Conservation (phyloP, 2,113 vertebrate genomes). For the Corythaeola cristata region DNA sequence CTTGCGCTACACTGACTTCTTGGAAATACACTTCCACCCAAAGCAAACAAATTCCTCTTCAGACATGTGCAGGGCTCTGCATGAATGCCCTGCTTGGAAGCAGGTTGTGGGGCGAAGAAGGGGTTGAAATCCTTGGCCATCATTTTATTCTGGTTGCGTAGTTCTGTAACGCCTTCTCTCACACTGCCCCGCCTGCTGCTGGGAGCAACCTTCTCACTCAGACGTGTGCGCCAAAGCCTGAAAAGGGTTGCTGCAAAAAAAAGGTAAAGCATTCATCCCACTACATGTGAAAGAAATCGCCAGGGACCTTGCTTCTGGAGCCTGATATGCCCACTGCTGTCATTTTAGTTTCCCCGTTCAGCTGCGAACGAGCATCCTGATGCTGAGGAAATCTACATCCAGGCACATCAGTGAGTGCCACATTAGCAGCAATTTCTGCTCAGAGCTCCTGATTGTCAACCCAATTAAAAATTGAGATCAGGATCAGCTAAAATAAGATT, state of each 20-base stretch:
- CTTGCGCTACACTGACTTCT: background rate
- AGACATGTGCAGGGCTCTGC: background rate
- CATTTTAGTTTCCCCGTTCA: background rate
- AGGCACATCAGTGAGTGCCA: background rate
- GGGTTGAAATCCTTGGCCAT: rapidly evolving
- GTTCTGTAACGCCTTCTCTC: background rate
- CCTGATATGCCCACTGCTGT: background rate
- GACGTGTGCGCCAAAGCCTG: background rate
- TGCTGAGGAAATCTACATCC: background rate
- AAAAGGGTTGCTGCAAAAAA: background rate
- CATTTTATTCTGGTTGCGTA: background rate
- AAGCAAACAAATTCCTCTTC: background rate
- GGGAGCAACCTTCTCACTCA: background rate
- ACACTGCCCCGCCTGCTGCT: rapidly evolving
- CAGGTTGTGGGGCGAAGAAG: background rate
- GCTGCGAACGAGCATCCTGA: background rate
- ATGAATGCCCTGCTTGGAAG: background rate
- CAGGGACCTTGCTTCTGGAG: background rate
- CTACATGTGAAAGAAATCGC: background rate
- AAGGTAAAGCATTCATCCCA: background rate
- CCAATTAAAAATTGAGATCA: background rate
- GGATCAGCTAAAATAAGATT: background rate
- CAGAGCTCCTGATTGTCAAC: background rate
- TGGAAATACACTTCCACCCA: background rate
- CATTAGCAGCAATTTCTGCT: background rate